Conservation (phyloP, 2,113 vertebrate species). For the Macquaria ambigua region DNA sequence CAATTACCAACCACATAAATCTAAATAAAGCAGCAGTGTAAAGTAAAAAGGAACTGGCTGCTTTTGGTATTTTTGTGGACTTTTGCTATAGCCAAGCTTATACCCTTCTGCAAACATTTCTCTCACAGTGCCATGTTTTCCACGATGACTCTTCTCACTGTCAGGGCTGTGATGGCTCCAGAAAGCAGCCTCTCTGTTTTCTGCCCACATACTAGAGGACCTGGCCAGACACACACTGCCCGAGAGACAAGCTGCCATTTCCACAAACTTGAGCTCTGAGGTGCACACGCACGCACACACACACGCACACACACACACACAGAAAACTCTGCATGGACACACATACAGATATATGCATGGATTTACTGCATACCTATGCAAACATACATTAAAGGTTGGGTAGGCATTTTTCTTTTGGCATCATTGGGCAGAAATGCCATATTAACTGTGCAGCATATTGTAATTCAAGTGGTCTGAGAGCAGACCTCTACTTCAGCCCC, state of each 20-base stretch:
- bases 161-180: conserved; percentile 40
- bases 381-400: too few relatives aligned
- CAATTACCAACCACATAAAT: neutral
- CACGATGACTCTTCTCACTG: conserved; percentile 32
- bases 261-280: conserved; percentile 32
- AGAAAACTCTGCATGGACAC: neutral
- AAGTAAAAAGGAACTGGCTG: neutral
- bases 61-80: neutral
- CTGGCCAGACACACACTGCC: conserved; percentile 32
- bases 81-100: neutral
- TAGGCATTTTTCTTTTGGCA: too few relatives aligned
- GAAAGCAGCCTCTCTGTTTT: conserved; percentile 55
- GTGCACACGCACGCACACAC: neutral
- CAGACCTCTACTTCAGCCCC: too few relatives aligned
- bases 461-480: too few relatives aligned
- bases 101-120: neutral
- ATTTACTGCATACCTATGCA: neutral
- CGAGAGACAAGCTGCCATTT: conserved; percentile 51
- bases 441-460: too few relatives aligned
- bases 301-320: neutral
- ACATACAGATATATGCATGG: neutral
- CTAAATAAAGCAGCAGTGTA: neutral
- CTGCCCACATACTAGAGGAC: conserved; percentile 53
- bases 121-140: conserved; percentile 28
- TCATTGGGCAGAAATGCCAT: too few relatives aligned